Base-by-base conservation (phyloP, 2,797 vertebrate species). In the Hippopotamyrus pictus region DNA sequence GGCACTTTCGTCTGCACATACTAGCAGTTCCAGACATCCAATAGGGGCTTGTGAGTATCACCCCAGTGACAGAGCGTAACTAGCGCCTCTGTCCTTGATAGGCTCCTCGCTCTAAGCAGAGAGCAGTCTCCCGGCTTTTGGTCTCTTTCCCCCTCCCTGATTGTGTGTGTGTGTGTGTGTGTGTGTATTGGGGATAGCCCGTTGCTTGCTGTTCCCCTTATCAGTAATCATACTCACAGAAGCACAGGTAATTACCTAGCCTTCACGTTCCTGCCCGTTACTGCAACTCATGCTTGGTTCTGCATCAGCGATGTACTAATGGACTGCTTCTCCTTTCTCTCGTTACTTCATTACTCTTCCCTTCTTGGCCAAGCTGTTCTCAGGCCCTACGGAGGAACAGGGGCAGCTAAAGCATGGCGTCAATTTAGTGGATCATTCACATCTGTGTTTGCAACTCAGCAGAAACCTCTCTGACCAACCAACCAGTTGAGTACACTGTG, bases 271-370 rank as follows among this genome's bases (percentile, higher is more conserved):
- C n/a, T 89, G 90, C 93, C 90, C 6, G 91, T 93, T 94, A 93
- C 93, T 93, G 93, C 93, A 93, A 91, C 92, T 94, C 92, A 93
- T 90, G 91, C 93, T 93, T 91, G 92, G 92, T 92, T 90, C 86
- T 11, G 90, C 88, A 92, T 91, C 92, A 91, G 90, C 91, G 90
- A 88, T 12, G 91, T 91, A n/a, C 37, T 92, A 89, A 94, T 91
- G 89, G 89, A 76, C 88, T 89, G 51, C 86, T 88, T 89, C 88
- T 51, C 86, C 62, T 89, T 69, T 19, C 46, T 37, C 89, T 65
- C 90, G 88, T 90, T 90, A 88, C 50, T 1, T 89, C 69, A 90
- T 91, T 53, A 90, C 90, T 89, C 92, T 90, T 90, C 92, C 90
- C 91, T 92, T 92, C 91, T 91, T 91, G 91, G 88, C 88, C 91